Conservation (phyloP, 2,888 invertebrate species). For the Bombyx huttoni region DNA sequence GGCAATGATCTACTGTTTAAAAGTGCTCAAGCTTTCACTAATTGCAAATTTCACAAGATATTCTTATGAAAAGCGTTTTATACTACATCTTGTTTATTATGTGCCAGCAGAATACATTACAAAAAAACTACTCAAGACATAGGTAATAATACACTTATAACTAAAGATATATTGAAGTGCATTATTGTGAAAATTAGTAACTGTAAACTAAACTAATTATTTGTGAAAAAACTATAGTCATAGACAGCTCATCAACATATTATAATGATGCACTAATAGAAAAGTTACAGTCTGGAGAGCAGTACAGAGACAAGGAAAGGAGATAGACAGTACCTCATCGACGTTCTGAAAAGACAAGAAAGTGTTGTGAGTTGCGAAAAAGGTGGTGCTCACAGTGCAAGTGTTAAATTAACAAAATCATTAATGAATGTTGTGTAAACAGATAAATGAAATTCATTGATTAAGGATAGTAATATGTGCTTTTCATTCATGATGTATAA, state of each 20-base stretch:
- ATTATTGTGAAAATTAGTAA: background rate
- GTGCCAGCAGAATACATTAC: background rate
- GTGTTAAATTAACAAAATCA: conserved; percentile 4
- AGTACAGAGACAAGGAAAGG: conserved; percentile 43
- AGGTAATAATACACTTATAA: background rate
- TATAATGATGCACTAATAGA: conserved; percentile 39
- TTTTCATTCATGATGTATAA: too few relatives aligned
- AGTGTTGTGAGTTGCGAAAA: conserved; percentile 56
- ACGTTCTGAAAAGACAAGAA: conserved; percentile 75
- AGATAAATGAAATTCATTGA: too few relatives aligned
- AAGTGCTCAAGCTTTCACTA: background rate
- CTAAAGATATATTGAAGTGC: too few relatives aligned
- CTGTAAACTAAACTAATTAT: conserved; percentile 21
- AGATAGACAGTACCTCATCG: conserved; percentile 72
- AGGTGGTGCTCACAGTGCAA: conserved; percentile 46
- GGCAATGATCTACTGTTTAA: background rate
- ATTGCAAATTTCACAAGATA: background rate
- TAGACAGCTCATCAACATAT: conserved; percentile 12
- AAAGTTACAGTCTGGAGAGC: conserved; percentile 40
- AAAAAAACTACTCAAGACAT: background rate
- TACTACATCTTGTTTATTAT: too few relatives aligned
- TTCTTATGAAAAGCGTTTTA: too few relatives aligned
- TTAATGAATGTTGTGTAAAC: background rate
- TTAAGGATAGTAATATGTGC: too few relatives aligned
- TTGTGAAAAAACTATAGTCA: conserved; percentile 18